These are phyloP conservation scores for Phyllotreta cruciferae DNA, from an alignment of 2,888 invertebrate species.

Conservation along the genomic window DNA sequence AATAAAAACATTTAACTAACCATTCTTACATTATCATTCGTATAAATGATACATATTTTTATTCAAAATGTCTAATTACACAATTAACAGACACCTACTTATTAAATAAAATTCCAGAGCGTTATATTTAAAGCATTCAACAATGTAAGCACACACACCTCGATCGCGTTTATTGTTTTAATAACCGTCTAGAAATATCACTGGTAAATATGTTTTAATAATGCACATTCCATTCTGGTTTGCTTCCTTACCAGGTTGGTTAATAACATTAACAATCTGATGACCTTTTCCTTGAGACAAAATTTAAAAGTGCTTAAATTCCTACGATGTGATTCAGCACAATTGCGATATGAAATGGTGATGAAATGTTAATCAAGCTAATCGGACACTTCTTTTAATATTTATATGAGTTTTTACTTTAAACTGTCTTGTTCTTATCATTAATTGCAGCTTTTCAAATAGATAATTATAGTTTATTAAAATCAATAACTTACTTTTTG, in stretches of 20 bases:
- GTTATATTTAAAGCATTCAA: neutral
- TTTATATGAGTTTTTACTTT: too few species aligned
- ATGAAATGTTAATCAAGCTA: neutral
- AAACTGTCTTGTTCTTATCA: too few species aligned
- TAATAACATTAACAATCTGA: constrained; percentile 16
- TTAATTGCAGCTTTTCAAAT: too few species aligned
- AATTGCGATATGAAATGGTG: constrained; percentile 1
- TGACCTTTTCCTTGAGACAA: constrained; percentile 24
- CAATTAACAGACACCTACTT: too few species aligned
- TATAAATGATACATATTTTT: too few species aligned
- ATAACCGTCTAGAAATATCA: constrained; percentile 6
- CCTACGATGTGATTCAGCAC: constrained; percentile 13
- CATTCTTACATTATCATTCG: too few species aligned
- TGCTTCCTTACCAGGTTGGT: constrained; percentile 4
- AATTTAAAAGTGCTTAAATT: constrained; percentile 19
- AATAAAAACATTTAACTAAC: too few species aligned
- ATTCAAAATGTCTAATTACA: too few species aligned
- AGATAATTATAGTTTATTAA: too few species aligned
- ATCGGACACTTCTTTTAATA: too few species aligned
- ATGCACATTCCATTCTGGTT: constrained; percentile 16
- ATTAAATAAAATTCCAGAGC: too few species aligned
- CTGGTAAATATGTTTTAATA: constrained; percentile 14
- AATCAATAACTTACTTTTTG: too few species aligned
- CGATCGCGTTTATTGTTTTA: constrained; percentile 1
- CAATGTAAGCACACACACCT: constrained; percentile 5